A percentile compares a stretch with the other conserved stretches of the same genome.
Evolutionary conservation across 2,888 invertebrate species (phyloP).

Genomic region (Incurvaria masculella): DNA sequence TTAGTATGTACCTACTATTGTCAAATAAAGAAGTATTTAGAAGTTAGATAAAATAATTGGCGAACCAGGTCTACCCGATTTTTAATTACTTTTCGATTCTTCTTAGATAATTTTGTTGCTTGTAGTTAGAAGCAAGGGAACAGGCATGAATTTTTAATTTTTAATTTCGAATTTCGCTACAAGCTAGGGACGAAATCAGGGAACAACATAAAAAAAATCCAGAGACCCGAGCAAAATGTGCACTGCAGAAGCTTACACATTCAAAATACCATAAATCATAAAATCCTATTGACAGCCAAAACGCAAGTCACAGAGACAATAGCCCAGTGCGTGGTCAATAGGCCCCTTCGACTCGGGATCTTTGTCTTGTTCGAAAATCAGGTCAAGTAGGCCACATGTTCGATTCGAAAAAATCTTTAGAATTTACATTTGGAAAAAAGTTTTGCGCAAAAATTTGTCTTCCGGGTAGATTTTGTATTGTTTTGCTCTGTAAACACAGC

Average conservation of each 20-base stretch:
- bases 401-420: slow-evolving; percentile 15
- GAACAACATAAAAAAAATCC: slow-evolving; percentile 25
- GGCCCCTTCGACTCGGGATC: slow-evolving; percentile 24
- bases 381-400: slow-evolving; percentile 52
- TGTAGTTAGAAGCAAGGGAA: too few relatives aligned
- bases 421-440: slow-evolving; percentile 1
- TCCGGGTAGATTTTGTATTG: neutral
- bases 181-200: too few relatives aligned
- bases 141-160: too few relatives aligned
- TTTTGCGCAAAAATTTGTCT: neutral
- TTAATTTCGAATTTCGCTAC: too few relatives aligned
- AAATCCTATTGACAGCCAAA: slow-evolving; percentile 20
- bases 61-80: too few relatives aligned
- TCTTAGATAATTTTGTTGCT: too few relatives aligned
- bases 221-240: slow-evolving; percentile 43
- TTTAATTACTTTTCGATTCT: too few relatives aligned
- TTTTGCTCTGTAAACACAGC: too few relatives aligned
- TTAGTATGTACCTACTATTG: too few relatives aligned
- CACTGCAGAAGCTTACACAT: slow-evolving; percentile 46
- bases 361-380: too few relatives aligned
- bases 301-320: slow-evolving; percentile 28
- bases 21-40: too few relatives aligned
- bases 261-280: slow-evolving; percentile 56
- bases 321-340: slow-evolving; percentile 25
- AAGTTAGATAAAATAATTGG: too few relatives aligned